These are phyloP conservation scores for Percopsis omiscomaycus DNA, from an alignment of 2,797 vertebrate species.

Conservation along the genomic window DNA sequence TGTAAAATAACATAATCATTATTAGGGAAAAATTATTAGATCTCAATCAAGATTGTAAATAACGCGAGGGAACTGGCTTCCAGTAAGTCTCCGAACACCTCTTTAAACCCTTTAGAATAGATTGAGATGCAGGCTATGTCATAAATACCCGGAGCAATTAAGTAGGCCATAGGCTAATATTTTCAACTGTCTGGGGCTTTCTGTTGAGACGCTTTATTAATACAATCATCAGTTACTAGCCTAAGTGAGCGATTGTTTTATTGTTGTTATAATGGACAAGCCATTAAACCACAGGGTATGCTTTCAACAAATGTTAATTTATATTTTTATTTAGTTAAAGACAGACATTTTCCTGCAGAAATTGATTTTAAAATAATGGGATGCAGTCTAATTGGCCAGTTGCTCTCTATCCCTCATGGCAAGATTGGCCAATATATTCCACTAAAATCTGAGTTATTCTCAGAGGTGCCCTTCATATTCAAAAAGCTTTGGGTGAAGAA, in stretches of 20 bases:
- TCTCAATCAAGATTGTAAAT: neutral
- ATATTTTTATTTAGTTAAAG: neutral
- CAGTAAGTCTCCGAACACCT: constrained; percentile 50
- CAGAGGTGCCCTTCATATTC: constrained; percentile 11
- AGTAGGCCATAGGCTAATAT: no score
- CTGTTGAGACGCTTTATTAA: constrained; percentile 6
- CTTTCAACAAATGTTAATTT: neutral
- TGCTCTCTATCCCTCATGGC: neutral
- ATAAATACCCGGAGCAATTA: no score
- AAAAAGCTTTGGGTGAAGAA: neutral
- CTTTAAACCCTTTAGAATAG: constrained; percentile 27
- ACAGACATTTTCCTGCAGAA: neutral
- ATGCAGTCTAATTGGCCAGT: neutral
- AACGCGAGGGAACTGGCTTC: constrained; percentile 32
- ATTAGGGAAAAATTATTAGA: no score
- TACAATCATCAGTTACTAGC: constrained; percentile 3
- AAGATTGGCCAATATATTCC: no score
- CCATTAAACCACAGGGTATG: neutral
- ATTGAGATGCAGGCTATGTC: no score
- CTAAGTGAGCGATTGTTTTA: constrained; percentile 6
- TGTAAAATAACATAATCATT: no score
- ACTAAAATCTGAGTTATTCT: neutral
- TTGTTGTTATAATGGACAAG: constrained; percentile 10
- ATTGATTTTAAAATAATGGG: neutral
- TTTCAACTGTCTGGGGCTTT: neutral